Percentiles rank a stretch among this genome's conserved stretches.
These are phyloP conservation scores for Atrina japonica DNA, from an alignment of 2,888 invertebrate species.

Conservation along the genomic window DNA sequence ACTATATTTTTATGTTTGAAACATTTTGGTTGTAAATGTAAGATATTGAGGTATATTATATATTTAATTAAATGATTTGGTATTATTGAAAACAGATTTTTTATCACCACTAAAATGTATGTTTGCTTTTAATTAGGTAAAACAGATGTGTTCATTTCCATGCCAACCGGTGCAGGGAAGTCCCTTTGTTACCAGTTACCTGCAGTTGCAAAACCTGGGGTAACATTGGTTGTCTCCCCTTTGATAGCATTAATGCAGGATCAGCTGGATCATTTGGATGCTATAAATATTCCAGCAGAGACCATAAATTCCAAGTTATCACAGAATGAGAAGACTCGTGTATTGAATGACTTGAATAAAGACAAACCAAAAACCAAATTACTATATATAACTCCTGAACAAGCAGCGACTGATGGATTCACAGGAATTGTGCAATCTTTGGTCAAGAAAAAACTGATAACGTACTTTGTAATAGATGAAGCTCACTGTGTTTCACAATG, in stretches of 20 bases:
- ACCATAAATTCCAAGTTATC: constrained; percentile 96
- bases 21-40: too few species aligned
- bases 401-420: constrained; percentile 88
- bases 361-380: constrained; percentile 90
- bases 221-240: constrained; percentile 97
- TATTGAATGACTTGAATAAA: constrained; percentile 87
- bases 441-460: constrained; percentile 88
- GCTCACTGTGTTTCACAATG: constrained; percentile 91
- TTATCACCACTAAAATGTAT: too few species aligned
- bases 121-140: too few species aligned
- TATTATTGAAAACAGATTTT: too few species aligned
- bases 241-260: constrained; percentile 96
- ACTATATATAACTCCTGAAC: constrained; percentile 98
- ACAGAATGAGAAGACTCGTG: constrained; percentile 87
- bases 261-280: constrained; percentile 93
- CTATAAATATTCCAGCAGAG: constrained; percentile 90
- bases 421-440: constrained; percentile 85
- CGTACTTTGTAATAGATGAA: constrained; percentile 97
- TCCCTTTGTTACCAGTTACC: constrained; percentile 98
- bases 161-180: constrained; percentile 99
- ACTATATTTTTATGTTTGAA: too few species aligned
- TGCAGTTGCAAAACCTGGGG: constrained; percentile 88
- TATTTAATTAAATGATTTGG: too few species aligned
- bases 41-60: too few species aligned
- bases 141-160: constrained; percentile 95